phyloP scores from a whole-genome alignment of 2,113 vertebrate species.

The Sinocyclocheilus anophthalmus region DNA sequence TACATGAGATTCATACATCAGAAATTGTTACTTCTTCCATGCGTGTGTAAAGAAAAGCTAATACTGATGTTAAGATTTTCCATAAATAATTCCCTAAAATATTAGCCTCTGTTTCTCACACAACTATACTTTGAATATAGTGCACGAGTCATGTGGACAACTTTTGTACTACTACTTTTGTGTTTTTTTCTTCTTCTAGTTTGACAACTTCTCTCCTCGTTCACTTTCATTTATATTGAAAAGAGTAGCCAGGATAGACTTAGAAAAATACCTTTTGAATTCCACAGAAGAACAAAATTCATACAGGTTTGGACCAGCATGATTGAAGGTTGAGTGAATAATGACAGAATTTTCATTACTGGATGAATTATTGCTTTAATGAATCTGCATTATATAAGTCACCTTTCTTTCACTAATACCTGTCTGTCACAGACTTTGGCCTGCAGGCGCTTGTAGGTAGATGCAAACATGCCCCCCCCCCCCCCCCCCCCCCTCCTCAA shows the following conservation, averaged over 20 bases:
- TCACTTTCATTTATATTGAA: neutral
- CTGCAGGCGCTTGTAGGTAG: neutral
- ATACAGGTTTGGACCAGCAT: neutral
- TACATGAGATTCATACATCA: neutral
- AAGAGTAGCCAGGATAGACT: neutral
- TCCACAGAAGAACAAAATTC: neutral
- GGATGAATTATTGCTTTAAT: neutral
- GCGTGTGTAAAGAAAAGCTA: neutral
- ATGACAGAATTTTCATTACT: neutral
- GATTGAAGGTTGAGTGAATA: neutral
- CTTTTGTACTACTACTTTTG: neutral
- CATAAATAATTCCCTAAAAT: neutral
- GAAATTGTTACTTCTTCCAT: neutral
- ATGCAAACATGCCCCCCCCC: neutral
- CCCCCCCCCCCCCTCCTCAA: too few species aligned
- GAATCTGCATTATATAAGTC: conserved; percentile 16
- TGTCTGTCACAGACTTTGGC: neutral
- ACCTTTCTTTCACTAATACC: neutral
- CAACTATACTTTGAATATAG: too few species aligned
- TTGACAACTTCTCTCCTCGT: neutral
- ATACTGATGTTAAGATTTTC: neutral
- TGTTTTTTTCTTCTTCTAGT: neutral
- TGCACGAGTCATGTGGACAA: neutral
- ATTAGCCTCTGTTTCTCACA: neutral
- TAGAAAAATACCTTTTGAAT: neutral